A percentile compares a stretch with the other conserved stretches of the same genome.
These are phyloP conservation scores for Leuciscus waleckii DNA, from an alignment of 2,797 vertebrate genomes.

Conservation along the genomic window DNA sequence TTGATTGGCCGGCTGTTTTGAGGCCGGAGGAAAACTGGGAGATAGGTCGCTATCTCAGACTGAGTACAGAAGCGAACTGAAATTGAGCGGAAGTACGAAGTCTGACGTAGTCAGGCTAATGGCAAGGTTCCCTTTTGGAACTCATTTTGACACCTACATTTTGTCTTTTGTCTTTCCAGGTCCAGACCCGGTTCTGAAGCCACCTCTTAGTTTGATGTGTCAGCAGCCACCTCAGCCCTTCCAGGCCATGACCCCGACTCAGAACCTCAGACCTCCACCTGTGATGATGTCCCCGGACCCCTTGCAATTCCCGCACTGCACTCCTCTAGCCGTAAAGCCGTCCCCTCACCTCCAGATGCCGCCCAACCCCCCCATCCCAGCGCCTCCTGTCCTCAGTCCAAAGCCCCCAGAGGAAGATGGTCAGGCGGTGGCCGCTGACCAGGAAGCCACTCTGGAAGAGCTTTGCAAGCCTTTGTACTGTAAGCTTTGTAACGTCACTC, in stretches of 20 bases:
- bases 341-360: slow-evolving; percentile 73
- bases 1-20: too few relatives aligned
- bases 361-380: slow-evolving; percentile 67
- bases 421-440: slow-evolving; percentile 80
- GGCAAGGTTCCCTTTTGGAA: too few relatives aligned
- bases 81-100: too few relatives aligned
- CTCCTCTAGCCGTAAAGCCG: slow-evolving; percentile 68
- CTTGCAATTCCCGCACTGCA: slow-evolving; percentile 69
- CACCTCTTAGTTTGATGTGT: slow-evolving; percentile 80
- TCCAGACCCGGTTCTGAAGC: slow-evolving; percentile 78
- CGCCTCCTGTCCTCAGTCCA: slow-evolving; percentile 72
- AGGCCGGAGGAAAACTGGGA: too few relatives aligned
- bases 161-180: slow-evolving; percentile 68
- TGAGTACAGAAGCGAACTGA: too few relatives aligned
- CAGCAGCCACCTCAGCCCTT: slow-evolving; percentile 75
- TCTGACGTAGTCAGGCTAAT: too few relatives aligned
- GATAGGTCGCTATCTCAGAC: too few relatives aligned
- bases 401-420: slow-evolving; percentile 85
- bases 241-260: slow-evolving; percentile 74
- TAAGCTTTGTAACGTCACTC: slow-evolving; percentile 97
- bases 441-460: slow-evolving; percentile 90
- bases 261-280: slow-evolving; percentile 74
- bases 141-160: slow-evolving; percentile 3
- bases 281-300: slow-evolving; percentile 66
- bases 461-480: slow-evolving; percentile 97